Conservation (phyloP, 2,113 vertebrate genomes). For the Saimiri boliviensis region DNA sequence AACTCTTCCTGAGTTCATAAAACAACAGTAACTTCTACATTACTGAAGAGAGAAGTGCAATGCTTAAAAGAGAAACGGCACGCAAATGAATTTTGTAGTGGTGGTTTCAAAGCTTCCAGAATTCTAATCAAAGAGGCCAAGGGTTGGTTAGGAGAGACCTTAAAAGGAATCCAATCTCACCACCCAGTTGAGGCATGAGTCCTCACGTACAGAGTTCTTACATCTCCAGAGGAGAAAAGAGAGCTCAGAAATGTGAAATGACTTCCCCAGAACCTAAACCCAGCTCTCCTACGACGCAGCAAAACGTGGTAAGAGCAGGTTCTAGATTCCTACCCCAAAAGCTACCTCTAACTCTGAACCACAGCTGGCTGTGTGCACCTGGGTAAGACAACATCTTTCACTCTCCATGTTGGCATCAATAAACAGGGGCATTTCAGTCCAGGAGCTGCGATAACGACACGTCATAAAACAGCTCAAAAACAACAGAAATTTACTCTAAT, state of each 20-base stretch:
- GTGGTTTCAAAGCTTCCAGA: background rate
- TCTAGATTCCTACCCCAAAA: background rate
- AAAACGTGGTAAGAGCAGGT: accelerated
- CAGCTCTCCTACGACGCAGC: background rate
- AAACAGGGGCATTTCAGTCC: accelerated
- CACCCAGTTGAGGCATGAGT: background rate
- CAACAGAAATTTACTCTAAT: background rate
- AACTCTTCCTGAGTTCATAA: background rate
- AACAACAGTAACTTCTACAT: background rate
- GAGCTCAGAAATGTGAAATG: background rate
- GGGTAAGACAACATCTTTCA: background rate
- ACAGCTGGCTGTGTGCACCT: background rate
- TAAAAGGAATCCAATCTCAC: background rate
- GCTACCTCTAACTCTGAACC: too few relatives aligned
- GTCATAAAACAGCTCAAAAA: too few relatives aligned
- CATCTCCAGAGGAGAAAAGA: background rate
- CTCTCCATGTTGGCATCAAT: background rate
- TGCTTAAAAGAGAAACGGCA: background rate
- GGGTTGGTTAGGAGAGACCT: background rate
- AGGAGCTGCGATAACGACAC: accelerated
- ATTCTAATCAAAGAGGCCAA: background rate
- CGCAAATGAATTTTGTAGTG: background rate
- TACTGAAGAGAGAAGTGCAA: background rate
- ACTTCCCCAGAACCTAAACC: background rate
- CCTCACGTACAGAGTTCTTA: background rate